These are phyloP conservation scores for Epirrhoe tristata DNA, from an alignment of 2,888 invertebrate species.

Conservation along the genomic window DNA sequence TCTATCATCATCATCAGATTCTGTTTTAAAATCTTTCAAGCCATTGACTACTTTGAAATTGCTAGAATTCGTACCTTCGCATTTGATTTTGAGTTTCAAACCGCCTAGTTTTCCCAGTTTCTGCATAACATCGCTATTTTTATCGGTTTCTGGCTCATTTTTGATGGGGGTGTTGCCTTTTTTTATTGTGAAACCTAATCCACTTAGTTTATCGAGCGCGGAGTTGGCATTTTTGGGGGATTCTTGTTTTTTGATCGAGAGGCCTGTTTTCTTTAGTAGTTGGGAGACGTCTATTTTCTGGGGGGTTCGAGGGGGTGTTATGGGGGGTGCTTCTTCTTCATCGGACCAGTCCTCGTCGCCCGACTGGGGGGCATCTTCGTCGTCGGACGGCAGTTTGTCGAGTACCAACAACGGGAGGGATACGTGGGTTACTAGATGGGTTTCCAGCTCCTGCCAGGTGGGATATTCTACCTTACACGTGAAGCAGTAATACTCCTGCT, in stretches of 20 bases:
- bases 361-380: conserved; percentile 72
- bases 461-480: conserved; percentile 82
- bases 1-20: conserved; percentile 70
- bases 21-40: conserved; percentile 73
- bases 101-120: conserved; percentile 77
- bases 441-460: conserved; percentile 75
- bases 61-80: conserved; percentile 72
- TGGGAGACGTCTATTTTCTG: conserved; percentile 78
- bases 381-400: conserved; percentile 82
- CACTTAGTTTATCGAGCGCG: conserved; percentile 74
- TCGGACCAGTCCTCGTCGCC: conserved; percentile 80
- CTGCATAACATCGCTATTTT: conserved; percentile 66
- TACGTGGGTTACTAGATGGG: conserved; percentile 84
- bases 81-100: conserved; percentile 77
- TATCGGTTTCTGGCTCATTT: conserved; percentile 62
- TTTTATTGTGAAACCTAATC: conserved; percentile 78
- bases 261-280: conserved; percentile 70
- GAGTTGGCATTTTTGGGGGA: conserved; percentile 59
- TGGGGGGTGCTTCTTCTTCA: conserved; percentile 69
- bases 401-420: conserved; percentile 81
- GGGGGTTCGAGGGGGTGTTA: conserved; percentile 55
- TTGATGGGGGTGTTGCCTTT: conserved; percentile 72
- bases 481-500: conserved; percentile 75
- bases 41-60: conserved; percentile 79
- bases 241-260: conserved; percentile 72